Evolutionary conservation across 1,140 invertebrate species (phyloP).

Genomic region (Zaprionus tsacasi): DNA sequence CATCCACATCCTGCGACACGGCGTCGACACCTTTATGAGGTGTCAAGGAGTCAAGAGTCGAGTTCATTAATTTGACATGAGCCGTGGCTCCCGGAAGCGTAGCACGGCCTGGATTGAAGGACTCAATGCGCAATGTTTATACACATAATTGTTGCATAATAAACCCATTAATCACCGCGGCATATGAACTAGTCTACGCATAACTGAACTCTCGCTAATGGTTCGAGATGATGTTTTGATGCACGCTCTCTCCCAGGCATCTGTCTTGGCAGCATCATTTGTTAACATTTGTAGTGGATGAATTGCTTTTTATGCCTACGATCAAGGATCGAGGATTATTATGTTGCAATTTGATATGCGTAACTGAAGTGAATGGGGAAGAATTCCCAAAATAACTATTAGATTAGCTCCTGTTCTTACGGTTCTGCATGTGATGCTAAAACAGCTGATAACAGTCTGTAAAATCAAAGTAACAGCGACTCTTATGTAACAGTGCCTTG

Average conservation of each 20-base stretch:
- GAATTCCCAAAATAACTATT: not conserved
- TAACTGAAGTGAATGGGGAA: not conserved
- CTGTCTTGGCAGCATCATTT: slow-evolving; percentile 55
- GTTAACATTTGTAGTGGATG: slow-evolving; percentile 53
- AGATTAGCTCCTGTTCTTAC: not conserved
- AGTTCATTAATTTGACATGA: slow-evolving; percentile 81
- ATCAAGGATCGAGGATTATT: slow-evolving; percentile 5
- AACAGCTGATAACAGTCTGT: no score
- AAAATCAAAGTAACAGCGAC: no score
- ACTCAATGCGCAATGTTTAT: slow-evolving; percentile 58
- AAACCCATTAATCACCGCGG: slow-evolving; percentile 68
- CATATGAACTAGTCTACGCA: slow-evolving; percentile 39
- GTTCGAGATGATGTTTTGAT: slow-evolving; percentile 66
- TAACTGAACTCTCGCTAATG: slow-evolving; percentile 59
- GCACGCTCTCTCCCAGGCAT: slow-evolving; percentile 40
- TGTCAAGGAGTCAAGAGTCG: slow-evolving; percentile 74
- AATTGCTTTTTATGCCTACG: not conserved
- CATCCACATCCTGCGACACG: slow-evolving; percentile 21
- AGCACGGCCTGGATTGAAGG: not conserved
- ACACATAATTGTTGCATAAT: slow-evolving; percentile 81
- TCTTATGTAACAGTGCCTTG: no score
- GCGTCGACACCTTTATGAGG: slow-evolving; percentile 79
- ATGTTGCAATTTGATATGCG: not conserved
- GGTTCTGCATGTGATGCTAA: no score
- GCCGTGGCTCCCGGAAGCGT: slow-evolving; percentile 34